Evolutionary conservation across 2,797 vertebrate genomes (phyloP), one percentile per base, ranked within the genome.

Genomic region (Onychomys torridus): DNA sequence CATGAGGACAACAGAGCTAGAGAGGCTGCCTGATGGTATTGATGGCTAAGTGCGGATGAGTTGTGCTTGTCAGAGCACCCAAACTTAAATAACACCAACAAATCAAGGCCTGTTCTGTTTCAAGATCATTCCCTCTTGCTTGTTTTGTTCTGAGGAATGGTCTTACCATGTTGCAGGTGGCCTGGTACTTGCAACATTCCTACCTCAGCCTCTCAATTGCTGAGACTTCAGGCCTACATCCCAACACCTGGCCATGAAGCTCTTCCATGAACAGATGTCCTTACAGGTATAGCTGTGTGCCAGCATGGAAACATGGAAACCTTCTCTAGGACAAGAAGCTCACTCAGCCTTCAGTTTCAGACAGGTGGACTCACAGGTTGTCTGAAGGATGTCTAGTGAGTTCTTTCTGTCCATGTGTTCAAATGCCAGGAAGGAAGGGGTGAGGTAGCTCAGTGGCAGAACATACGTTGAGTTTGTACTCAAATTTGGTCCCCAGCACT

Each of bases 401-500:
- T 94, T 95, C 76, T 95, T 93, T 94, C 63, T 96, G 37, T 29
- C 12, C 25, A 37, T 13, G 4, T 63, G 21, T 65, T 90, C 23
- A 92, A 32, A 85, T n/a, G 19, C 29, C 40, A 43, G 37, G 55
- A 29, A 85, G 37, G n/a, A n/a, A 14, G 21, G 49, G 25, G 2
- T 63, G 46, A 25, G 40, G 6, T 32, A 55, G 46, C 25, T 78
- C 32, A 17, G 21, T 55, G 32, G 10, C 34, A 79, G 25, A 79
- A 37, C 76, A 37, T 65, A 40, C 52, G 13, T 43, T 90, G 23
- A 63, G 32, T 78, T 43, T 55, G 17, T 52, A 67, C 46, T 37
- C 46, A 76, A 25, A 49, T 65, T 65, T 3, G 6, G 25, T 65
- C 32, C 61, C 76, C 43, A 90, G 32, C 73, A 79, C 43, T 61